Percentiles rank a stretch among this genome's conserved stretches.
phyloP scores from a whole-genome alignment of 1,140 invertebrate species.

The Artemia franciscana region DNA sequence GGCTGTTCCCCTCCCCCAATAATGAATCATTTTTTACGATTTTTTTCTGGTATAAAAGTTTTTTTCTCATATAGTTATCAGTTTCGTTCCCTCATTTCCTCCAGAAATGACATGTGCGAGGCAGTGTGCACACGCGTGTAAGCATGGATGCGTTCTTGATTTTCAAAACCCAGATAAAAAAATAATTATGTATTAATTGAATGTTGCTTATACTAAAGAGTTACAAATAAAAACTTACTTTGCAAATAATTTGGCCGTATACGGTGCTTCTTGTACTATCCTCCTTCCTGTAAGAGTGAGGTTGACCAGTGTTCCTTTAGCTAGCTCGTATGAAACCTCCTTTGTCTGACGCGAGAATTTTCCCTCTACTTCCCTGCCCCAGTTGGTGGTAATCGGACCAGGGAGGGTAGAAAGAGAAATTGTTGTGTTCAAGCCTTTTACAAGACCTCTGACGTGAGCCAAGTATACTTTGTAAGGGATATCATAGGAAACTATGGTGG shows the following conservation, averaged over 20 bases:
- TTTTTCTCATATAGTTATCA: too few species aligned
- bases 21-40: too few species aligned
- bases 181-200: too few species aligned
- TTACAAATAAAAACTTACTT: too few species aligned
- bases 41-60: too few species aligned
- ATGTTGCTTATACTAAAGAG: too few species aligned
- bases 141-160: too few species aligned
- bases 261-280: neutral
- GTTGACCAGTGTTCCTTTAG: neutral
- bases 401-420: neutral
- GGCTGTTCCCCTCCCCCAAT: too few species aligned
- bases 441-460: neutral
- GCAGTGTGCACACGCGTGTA: too few species aligned
- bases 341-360: neutral
- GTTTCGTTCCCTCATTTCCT: too few species aligned
- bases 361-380: neutral
- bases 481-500: neutral
- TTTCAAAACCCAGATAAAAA: too few species aligned
- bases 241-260: neutral
- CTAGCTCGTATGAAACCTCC: neutral
- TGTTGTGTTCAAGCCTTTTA: neutral
- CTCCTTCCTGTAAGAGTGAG: neutral
- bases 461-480: neutral
- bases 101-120: too few species aligned
- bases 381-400: neutral